Conservation (phyloP, 2,888 invertebrate species). For the Drosophila nigricruria region DNA sequence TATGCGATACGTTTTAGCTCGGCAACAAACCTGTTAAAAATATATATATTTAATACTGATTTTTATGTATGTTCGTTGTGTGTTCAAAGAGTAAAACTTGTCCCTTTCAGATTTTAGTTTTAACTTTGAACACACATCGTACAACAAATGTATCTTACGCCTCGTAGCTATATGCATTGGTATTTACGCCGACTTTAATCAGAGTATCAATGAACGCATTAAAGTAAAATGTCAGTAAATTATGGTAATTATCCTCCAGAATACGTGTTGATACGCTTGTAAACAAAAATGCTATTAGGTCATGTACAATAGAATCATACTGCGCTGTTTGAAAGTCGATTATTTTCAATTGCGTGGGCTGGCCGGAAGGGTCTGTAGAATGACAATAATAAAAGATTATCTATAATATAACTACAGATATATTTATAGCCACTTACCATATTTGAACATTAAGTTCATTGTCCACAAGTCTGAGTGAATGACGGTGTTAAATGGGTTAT, state of each 20-base stretch:
- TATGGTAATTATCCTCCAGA: slow-evolving; percentile 55
- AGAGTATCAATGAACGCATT: slow-evolving; percentile 42
- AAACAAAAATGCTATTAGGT: slow-evolving; percentile 64
- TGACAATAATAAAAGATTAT: neutral
- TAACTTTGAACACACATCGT: neutral
- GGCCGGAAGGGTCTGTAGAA: slow-evolving; percentile 30
- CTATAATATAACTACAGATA: neutral
- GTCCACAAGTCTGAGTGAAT: slow-evolving; percentile 66
- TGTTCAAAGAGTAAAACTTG: neutral
- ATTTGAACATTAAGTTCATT: slow-evolving; percentile 69
- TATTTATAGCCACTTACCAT: slow-evolving; percentile 43
- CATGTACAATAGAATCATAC: slow-evolving; percentile 66
- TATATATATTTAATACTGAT: neutral
- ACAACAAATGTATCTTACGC: slow-evolving; percentile 36
- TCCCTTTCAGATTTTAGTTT: neutral
- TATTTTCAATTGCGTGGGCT: slow-evolving; percentile 55
- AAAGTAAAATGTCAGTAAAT: slow-evolving; percentile 48
- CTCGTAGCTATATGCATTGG: slow-evolving; percentile 28
- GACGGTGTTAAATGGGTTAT: slow-evolving; percentile 55
- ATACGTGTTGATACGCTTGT: slow-evolving; percentile 62
- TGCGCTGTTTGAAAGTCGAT: slow-evolving; percentile 68
- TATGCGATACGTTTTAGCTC: slow-evolving; percentile 60
- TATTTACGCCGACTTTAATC: slow-evolving; percentile 30
- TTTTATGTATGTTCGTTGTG: neutral
- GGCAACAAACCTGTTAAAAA: slow-evolving; percentile 40